Evolutionary conservation across 2,888 invertebrate species (phyloP).

Genomic region (Neoaliturus tenellus): DNA sequence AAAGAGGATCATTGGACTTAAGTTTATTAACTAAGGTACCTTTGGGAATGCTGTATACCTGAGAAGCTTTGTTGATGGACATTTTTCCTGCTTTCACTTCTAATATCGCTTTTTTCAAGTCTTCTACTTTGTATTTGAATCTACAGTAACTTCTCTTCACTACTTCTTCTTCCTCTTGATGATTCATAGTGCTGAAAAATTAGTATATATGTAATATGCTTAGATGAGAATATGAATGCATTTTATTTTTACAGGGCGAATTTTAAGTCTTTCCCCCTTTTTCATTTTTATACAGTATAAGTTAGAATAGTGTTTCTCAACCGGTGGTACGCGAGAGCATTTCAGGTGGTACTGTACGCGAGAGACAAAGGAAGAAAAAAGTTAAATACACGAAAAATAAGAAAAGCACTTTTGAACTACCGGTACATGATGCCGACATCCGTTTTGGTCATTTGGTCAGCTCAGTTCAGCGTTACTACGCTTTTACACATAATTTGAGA

Average conservation of each 20-base stretch:
- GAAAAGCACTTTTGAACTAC: no score
- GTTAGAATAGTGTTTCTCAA: no score
- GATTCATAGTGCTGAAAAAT: slow-evolving; percentile 13
- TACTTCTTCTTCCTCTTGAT: slow-evolving; percentile 17
- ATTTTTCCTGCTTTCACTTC: slow-evolving; percentile 1
- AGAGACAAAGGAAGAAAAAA: no score
- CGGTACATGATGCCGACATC: no score
- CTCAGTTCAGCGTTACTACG: no score
- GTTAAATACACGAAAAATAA: no score
- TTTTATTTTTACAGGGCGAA: background rate
- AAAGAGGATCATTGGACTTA: slow-evolving; percentile 15
- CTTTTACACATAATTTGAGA: no score
- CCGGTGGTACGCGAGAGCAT: no score
- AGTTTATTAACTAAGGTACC: slow-evolving; percentile 26
- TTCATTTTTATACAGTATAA: no score
- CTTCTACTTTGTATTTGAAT: slow-evolving; percentile 27
- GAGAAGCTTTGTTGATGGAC: slow-evolving; percentile 9
- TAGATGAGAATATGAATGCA: slow-evolving; percentile 18
- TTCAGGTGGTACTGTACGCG: no score
- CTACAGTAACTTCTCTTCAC: slow-evolving; percentile 16
- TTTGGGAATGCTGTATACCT: slow-evolving; percentile 29
- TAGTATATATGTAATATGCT: slow-evolving; percentile 8
- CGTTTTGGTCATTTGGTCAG: no score
- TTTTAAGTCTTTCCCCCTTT: no score
- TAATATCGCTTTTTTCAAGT: background rate